These are phyloP conservation scores for Heterodera filipjevi DNA, from an alignment of 2,888 invertebrate species.

Conservation along the genomic window DNA sequence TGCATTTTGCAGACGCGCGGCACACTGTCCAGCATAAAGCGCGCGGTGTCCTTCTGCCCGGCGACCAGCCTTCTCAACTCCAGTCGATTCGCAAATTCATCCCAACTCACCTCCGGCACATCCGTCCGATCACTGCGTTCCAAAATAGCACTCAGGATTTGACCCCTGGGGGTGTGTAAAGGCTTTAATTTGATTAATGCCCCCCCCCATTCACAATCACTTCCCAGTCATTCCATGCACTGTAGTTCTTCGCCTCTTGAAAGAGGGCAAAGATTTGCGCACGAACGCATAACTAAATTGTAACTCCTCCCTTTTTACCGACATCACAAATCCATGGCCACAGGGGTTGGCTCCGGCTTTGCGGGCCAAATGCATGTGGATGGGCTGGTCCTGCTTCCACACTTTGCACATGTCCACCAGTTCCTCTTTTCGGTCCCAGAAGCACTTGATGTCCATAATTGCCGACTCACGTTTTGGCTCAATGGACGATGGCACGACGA, in stretches of 20 bases:
- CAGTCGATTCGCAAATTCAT: background rate
- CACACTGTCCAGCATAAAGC: background rate
- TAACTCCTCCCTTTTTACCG: background rate
- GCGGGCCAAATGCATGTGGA: background rate
- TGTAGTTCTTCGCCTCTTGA: background rate
- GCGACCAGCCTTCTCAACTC: background rate
- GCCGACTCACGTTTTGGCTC: background rate
- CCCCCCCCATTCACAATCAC: background rate
- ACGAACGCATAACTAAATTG: background rate
- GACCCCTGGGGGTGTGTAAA: background rate
- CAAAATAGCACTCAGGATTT: background rate
- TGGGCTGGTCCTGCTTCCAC: background rate
- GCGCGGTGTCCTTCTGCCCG: constrained; percentile 1
- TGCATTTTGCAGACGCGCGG: background rate
- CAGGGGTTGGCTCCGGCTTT: background rate
- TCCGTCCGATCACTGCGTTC: background rate
- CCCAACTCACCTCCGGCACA: background rate
- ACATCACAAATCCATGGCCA: background rate
- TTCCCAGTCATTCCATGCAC: background rate
- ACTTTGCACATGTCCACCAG: background rate
- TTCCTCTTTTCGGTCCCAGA: background rate
- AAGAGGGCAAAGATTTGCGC: constrained; percentile 1
- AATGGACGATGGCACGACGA: background rate
- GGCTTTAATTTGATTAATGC: background rate
- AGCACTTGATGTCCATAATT: background rate